A percentile compares a stretch with the other conserved stretches of the same genome.
Evolutionary conservation across 2,797 vertebrate species (phyloP).

Genomic region (Hemitrygon akajei): DNA sequence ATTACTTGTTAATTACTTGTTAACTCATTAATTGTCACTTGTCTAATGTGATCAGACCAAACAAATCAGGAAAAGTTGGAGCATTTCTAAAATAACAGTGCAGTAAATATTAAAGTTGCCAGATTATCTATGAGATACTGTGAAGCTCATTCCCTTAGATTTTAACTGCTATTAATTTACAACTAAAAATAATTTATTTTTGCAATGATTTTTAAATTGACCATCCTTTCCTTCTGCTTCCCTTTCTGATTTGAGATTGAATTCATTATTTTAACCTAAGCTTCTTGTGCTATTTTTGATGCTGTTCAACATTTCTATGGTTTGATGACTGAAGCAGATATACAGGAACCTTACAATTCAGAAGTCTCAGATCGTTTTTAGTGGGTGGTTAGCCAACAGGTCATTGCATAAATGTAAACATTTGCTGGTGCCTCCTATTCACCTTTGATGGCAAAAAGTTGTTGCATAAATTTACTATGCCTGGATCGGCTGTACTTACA

Average conservation of each 20-base stretch:
- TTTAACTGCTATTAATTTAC: background rate
- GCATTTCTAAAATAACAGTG: too few species aligned
- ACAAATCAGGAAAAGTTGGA: background rate
- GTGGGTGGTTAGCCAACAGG: background rate
- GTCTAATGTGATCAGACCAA: background rate
- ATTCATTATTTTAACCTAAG: background rate
- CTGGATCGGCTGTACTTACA: too few species aligned
- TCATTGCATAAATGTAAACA: background rate
- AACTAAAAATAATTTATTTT: background rate
- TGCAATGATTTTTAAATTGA: background rate
- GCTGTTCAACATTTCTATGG: background rate
- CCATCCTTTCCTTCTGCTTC: too few species aligned
- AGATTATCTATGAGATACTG: background rate
- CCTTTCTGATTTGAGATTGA: background rate
- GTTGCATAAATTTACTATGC: background rate
- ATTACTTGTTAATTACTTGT: too few species aligned
- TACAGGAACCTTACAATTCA: background rate
- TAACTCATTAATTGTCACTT: background rate
- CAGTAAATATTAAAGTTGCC: background rate
- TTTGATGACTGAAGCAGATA: background rate
- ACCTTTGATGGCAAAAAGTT: background rate
- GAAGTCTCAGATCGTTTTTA: background rate
- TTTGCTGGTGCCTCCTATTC: background rate
- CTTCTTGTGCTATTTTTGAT: background rate
- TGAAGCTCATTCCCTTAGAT: background rate